Percentiles rank a stretch among this genome's conserved stretches.
Evolutionary conservation across 2,797 vertebrate genomes (phyloP).

Genomic region (Serranus cabrilla): DNA sequence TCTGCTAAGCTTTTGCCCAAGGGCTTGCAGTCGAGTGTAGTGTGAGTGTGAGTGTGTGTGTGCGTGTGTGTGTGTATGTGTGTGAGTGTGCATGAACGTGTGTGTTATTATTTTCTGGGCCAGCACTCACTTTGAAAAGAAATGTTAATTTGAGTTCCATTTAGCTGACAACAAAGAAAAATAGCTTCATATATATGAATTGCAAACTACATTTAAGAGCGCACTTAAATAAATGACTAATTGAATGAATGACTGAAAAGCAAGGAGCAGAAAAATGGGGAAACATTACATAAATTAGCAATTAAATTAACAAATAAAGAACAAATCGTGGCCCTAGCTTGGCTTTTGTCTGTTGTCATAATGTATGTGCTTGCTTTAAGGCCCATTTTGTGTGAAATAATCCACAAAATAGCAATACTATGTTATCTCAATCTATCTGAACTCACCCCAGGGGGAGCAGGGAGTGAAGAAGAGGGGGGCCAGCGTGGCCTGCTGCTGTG

Average conservation of each 20-base stretch:
- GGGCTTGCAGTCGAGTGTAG: conserved; percentile 24
- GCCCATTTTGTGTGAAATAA: conserved; percentile 14
- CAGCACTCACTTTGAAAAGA: conserved; percentile 49
- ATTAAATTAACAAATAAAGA: conserved; percentile 39
- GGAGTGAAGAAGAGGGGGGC: conserved; percentile 51
- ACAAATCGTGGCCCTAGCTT: conserved; percentile 7
- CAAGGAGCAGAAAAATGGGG: conserved; percentile 18
- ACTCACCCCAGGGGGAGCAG: conserved; percentile 75
- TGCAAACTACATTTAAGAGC: conserved; percentile 48
- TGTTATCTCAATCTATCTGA: conserved; percentile 33
- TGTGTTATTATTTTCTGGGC: conserved; percentile 51
- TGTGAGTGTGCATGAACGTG: neutral
- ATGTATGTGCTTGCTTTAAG: conserved; percentile 14
- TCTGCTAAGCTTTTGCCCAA: conserved; percentile 52
- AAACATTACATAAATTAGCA: conserved; percentile 21
- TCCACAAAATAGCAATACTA: conserved; percentile 17
- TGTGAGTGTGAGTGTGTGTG: neutral
- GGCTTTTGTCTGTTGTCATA: conserved; percentile 6
- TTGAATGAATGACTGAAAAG: conserved; percentile 33
- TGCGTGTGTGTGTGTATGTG: neutral
- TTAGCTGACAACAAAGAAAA: conserved; percentile 42
- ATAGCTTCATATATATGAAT: conserved; percentile 24
- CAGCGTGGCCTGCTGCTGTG: conserved; percentile 68
- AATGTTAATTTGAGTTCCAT: conserved; percentile 47
- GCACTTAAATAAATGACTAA: conserved; percentile 42